phyloP scores from a whole-genome alignment of 1,140 invertebrate species.

The Paraescarpia echinospica region DNA sequence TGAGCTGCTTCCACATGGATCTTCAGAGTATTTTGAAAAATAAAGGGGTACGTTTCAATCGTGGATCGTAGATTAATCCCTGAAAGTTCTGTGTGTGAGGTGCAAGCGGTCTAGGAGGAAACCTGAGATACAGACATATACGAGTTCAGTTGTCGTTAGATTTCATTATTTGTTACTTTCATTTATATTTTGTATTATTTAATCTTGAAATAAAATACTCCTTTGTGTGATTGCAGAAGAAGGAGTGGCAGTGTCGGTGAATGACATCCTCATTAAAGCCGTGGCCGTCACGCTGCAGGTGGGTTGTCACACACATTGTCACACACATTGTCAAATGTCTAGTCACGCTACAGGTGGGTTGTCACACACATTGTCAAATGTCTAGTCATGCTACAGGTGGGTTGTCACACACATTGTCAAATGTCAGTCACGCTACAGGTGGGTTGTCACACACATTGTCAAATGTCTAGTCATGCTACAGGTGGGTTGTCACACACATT shows the following conservation, averaged over 20 bases:
- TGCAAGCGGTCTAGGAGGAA: no score
- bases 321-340: neutral
- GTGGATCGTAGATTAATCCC: no score
- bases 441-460: neutral
- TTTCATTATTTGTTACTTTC: no score
- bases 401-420: neutral
- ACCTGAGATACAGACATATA: no score
- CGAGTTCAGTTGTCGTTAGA: no score
- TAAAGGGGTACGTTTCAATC: no score
- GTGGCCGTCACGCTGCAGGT: slow-evolving; percentile 77
- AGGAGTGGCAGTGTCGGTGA: slow-evolving; percentile 80
- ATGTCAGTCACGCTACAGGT: no score
- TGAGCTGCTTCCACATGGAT: no score
- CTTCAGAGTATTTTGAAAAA: no score
- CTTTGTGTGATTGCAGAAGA: slow-evolving; percentile 32
- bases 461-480: neutral
- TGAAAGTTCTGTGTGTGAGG: no score
- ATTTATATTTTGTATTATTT: no score
- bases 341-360: neutral
- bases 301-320: neutral
- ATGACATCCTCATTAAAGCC: slow-evolving; percentile 97
- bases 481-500: no score
- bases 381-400: neutral
- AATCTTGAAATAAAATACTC: neutral
- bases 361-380: slow-evolving; percentile 15